Evolutionary conservation across 2,888 invertebrate genomes (phyloP), one percentile per base, ranked within the genome.

Genomic region (Cataglyphis albicans): DNA sequence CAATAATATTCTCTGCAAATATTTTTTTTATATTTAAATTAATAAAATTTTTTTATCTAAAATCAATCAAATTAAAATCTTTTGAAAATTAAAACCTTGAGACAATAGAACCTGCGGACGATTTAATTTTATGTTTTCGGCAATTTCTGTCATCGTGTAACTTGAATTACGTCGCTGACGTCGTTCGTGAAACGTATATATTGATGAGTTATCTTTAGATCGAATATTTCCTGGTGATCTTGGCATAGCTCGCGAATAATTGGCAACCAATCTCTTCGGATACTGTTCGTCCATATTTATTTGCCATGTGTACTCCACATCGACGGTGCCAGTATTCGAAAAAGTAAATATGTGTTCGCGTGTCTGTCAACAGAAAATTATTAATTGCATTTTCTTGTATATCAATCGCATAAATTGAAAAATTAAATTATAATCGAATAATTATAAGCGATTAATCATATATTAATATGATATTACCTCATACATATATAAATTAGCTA

Each of bases 251-350:
- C n/a, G 21, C 12, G 61, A 52, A 48, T 48, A 44, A 70, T 85
- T 64, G 10, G 73, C 61, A 10, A 55, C 15, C 32, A 61, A 41
- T 15, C 91, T 91, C 32, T 76, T 86, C 5, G 93, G 92, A 76
- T 91, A 91, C 63, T 90, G 88, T 12, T 91, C 92, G 64, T 92
- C 91, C 89, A 91, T 91, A 25, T 84, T 88, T 59, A 93, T 82
- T 72, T 87, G 89, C 93, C 93, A 93, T 4, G 80, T 41, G 57
- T 89, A 93, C 6, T 87, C 44, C 29, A 91, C 78, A 32, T 91
- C 88, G 3, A 93, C 91, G 3, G 44, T 75, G 3, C 92, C 91
- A 5, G 86, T 86, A 86, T 94, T 94, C 78, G 88, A 83, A 25
- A 94, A 1, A 0, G 38, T 67, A 12, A 93, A 91, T 18, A 80